Evolutionary conservation across 2,888 invertebrate species (phyloP), one percentile per base, ranked within the genome.

Genomic region (Antheraea assamensis): DNA sequence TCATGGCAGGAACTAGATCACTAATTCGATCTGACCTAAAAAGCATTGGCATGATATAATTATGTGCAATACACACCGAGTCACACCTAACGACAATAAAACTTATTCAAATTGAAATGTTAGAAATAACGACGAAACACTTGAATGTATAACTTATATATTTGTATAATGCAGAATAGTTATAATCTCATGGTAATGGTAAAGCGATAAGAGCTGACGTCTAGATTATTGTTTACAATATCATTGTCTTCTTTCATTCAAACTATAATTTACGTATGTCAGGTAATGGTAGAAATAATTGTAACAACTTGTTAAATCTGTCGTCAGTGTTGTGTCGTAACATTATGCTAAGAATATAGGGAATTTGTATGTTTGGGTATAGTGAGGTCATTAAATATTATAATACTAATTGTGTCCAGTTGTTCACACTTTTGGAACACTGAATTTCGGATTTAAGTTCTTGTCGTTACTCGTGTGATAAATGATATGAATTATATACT

Each of bases 401-500:
- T 52, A 17, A 19, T 52, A 19, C 52, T 49, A 49, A 35, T 35
- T 42, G 42, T 42, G 7, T n/a, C n/a, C n/a, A n/a, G n/a, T n/a
- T n/a, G n/a, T 42, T 42, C 42, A 42, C 21, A 52, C 21, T n/a
- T 58, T 27, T 15, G 17, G 30, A 64, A 30, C 17, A 64, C 13
- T 64, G 13, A 30, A 30, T 17, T 27, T 30, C 10, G 35, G n/a
- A 35, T 68, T 31, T 68, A 58, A n/a, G 52, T 31, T 71, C 81
- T 84, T 81, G 74, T 82, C 82, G 80, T 80, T 80, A 80, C 76
- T 79, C 77, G 75, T 78, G 77, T 81, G 79, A 81, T 79, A 76
- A 81, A 82, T 82, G 80, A 82, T 82, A 80, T 85, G 85, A 84
- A 86, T 83, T 79, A 80, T 85, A 83, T 84, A 85, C 83, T 82